phyloP scores from a whole-genome alignment of 2,113 vertebrate genomes.

The Notiomystis cincta region DNA sequence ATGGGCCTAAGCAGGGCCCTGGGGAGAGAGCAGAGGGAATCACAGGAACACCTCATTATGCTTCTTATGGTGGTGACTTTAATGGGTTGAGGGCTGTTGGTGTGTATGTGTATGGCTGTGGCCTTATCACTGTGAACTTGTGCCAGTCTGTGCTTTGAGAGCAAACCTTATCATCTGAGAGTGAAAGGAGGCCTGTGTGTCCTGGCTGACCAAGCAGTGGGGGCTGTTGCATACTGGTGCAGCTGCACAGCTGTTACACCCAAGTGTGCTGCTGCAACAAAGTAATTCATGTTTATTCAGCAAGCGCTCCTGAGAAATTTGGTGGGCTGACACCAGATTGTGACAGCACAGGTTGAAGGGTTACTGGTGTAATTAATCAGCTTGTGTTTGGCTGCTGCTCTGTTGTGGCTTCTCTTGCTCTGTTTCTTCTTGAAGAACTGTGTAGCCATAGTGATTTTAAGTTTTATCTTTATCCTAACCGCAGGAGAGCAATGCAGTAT shows the following conservation, averaged over 20 bases:
- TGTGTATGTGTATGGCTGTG: rapidly evolving
- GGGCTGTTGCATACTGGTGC: background rate
- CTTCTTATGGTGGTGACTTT: background rate
- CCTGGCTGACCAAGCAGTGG: background rate
- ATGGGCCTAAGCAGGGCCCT: rapidly evolving
- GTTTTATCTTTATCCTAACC: background rate
- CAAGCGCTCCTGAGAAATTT: background rate
- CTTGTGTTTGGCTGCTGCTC: background rate
- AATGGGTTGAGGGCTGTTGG: background rate
- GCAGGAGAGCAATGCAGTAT: rapidly evolving
- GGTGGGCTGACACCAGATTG: background rate
- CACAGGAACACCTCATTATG: background rate
- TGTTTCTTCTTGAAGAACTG: background rate
- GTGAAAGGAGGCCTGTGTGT: rapidly evolving
- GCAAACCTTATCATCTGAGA: background rate
- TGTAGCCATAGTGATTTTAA: background rate
- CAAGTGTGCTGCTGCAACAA: background rate
- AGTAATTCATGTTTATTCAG: background rate
- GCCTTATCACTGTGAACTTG: background rate
- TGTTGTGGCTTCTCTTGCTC: background rate
- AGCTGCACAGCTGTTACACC: background rate
- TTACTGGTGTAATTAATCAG: background rate
- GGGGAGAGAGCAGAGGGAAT: background rate
- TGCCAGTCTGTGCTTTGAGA: background rate
- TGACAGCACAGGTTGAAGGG: background rate